Evolutionary conservation across 2,113 vertebrate species (phyloP).

Genomic region (Lepus timidus): DNA sequence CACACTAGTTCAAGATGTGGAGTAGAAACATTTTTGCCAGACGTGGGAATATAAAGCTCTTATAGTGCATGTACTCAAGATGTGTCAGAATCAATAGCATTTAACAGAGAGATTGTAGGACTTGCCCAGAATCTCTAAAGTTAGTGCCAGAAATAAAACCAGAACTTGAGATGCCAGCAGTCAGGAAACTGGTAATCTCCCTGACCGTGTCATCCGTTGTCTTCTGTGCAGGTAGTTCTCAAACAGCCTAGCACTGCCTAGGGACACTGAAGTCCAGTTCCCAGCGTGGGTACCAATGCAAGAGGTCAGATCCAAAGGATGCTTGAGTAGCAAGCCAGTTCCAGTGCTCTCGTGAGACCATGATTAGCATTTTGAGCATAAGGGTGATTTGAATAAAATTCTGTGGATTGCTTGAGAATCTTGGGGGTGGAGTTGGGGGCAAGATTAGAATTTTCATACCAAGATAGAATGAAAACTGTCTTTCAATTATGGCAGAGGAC

Average conservation of each 20-base stretch:
- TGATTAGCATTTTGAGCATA: background rate
- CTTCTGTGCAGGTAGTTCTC: background rate
- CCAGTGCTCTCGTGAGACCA: background rate
- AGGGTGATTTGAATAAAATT: conserved; percentile 29
- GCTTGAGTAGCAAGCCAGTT: background rate
- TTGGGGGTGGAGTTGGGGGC: background rate
- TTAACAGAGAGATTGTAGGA: background rate
- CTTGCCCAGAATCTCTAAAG: conserved; percentile 13
- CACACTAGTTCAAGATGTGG: background rate
- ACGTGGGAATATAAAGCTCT: conserved; percentile 2
- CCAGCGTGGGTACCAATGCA: background rate
- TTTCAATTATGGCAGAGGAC: conserved; percentile 7
- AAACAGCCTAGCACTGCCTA: background rate
- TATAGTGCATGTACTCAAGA: background rate
- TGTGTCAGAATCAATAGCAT: background rate
- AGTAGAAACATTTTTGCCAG: conserved; percentile 10
- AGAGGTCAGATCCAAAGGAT: background rate
- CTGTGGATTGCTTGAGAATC: background rate
- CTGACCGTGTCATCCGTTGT: background rate
- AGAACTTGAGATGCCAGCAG: background rate
- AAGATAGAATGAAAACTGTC: background rate
- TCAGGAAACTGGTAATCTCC: background rate
- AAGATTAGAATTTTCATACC: background rate
- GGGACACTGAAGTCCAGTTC: background rate
- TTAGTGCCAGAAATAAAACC: background rate